Percentiles rank a stretch among this genome's conserved stretches.
Evolutionary conservation across 2,888 invertebrate species (phyloP).

Genomic region (Drosophila birchii): DNA sequence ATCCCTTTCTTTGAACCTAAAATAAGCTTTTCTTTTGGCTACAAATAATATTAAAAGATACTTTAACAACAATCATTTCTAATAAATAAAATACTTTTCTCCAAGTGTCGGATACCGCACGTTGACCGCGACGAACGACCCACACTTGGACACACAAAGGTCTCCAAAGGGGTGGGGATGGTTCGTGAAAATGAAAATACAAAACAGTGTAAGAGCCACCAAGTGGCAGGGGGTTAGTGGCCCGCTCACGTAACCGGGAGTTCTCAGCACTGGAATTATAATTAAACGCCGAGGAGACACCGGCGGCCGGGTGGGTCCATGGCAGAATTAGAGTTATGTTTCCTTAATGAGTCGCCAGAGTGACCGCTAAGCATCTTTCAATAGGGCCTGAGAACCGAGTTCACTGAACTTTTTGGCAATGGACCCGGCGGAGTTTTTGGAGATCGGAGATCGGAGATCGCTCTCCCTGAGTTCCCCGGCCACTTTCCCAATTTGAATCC

Average conservation of each 20-base stretch:
- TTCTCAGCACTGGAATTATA: slow-evolving; percentile 75
- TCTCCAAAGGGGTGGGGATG: slow-evolving; percentile 11
- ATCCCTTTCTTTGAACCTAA: neutral
- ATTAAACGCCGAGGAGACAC: slow-evolving; percentile 65
- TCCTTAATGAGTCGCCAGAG: slow-evolving; percentile 73
- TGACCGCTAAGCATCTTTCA: slow-evolving; percentile 74
- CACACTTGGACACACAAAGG: slow-evolving; percentile 37
- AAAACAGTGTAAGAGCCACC: slow-evolving; percentile 2
- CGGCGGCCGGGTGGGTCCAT: slow-evolving; percentile 39
- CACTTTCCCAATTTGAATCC: slow-evolving; percentile 69
- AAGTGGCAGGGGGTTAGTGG: slow-evolving; percentile 27
- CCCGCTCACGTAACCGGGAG: slow-evolving; percentile 56
- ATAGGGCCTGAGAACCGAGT: slow-evolving; percentile 62
- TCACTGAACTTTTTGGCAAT: slow-evolving; percentile 71
- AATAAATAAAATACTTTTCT: neutral
- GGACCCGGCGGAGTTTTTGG: slow-evolving; percentile 3
- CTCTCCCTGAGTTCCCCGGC: slow-evolving; percentile 22
- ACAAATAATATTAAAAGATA: neutral
- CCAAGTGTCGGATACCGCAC: slow-evolving; percentile 38
- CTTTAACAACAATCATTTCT: neutral
- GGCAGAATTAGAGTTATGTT: slow-evolving; percentile 77
- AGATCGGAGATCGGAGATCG: slow-evolving; percentile 14
- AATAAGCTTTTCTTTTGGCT: neutral
- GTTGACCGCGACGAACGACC: slow-evolving; percentile 74
- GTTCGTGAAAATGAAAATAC: slow-evolving; percentile 12